These are phyloP conservation scores for Zeuzera pyrina DNA, from an alignment of 2,888 invertebrate genomes.

Conservation along the genomic window DNA sequence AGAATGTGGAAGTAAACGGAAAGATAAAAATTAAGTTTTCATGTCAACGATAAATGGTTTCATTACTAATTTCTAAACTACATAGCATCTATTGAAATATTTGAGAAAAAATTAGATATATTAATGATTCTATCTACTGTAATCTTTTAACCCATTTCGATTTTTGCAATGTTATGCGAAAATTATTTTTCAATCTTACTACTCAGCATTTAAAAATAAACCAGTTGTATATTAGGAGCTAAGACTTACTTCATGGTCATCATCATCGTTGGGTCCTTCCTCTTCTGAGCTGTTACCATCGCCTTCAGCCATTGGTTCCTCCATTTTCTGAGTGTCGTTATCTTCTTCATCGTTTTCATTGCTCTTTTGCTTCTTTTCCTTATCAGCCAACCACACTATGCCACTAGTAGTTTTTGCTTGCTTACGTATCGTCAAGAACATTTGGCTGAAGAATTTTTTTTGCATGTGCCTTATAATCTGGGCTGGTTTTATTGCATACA, in stretches of 20 bases:
- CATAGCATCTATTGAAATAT: no score
- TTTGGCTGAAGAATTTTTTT: constrained; percentile 76
- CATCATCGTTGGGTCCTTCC: constrained; percentile 75
- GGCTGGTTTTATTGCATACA: constrained; percentile 80
- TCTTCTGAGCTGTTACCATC: constrained; percentile 76
- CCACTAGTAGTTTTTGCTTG: constrained; percentile 68
- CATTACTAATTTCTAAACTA: no score
- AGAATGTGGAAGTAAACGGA: no score
- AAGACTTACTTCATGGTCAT: constrained; percentile 56
- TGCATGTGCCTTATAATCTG: constrained; percentile 83
- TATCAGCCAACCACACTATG: constrained; percentile 63
- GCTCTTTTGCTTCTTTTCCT: constrained; percentile 37
- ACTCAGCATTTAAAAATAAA: no score
- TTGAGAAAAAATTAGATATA: no score
- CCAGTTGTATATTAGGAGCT: no score
- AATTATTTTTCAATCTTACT: no score
- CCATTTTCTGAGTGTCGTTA: constrained; percentile 54
- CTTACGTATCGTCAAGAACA: constrained; percentile 76
- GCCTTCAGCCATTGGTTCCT: constrained; percentile 23
- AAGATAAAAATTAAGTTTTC: no score
- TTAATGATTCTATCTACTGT: no score
- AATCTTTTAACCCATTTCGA: no score
- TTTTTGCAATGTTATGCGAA: no score
- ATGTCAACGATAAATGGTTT: no score
- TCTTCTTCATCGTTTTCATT: constrained; percentile 45